Conservation (phyloP, 2,797 vertebrate species). For the Sebastes steindachneri region DNA sequence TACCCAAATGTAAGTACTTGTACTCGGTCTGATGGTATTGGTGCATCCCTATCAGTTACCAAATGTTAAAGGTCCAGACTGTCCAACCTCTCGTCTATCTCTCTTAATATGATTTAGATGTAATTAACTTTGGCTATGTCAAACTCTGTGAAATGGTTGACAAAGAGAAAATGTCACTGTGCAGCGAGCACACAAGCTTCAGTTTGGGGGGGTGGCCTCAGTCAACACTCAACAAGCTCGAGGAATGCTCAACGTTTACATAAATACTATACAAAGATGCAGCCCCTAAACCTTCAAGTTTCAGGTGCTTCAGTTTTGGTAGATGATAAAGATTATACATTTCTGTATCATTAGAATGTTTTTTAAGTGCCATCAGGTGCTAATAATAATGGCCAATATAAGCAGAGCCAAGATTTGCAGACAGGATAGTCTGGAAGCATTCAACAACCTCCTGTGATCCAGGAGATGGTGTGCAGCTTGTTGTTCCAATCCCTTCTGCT, state of each 20-base stretch:
- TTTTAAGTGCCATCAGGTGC: background rate
- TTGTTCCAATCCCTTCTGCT: background rate
- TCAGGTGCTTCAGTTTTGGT: background rate
- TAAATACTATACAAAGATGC: background rate
- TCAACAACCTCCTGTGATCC: background rate
- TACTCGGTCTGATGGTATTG: too few relatives aligned
- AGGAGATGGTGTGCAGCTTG: background rate
- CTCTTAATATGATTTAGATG: background rate
- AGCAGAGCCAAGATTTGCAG: background rate
- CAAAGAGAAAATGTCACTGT: background rate
- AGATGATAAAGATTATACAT: background rate
- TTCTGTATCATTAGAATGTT: background rate
- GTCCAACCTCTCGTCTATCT: too few relatives aligned
- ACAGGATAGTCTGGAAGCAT: background rate
- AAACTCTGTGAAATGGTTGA: background rate
- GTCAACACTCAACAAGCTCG: background rate
- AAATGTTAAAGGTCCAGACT: too few relatives aligned
- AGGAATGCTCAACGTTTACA: background rate
- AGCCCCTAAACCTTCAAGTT: background rate
- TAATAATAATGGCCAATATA: background rate
- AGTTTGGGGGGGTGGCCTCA: background rate
- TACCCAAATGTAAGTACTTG: too few relatives aligned
- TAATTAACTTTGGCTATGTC: background rate
- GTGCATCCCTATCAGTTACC: too few relatives aligned
- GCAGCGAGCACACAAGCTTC: background rate